phyloP scores from a whole-genome alignment of 2,113 vertebrate species.

The Pseudois nayaur region DNA sequence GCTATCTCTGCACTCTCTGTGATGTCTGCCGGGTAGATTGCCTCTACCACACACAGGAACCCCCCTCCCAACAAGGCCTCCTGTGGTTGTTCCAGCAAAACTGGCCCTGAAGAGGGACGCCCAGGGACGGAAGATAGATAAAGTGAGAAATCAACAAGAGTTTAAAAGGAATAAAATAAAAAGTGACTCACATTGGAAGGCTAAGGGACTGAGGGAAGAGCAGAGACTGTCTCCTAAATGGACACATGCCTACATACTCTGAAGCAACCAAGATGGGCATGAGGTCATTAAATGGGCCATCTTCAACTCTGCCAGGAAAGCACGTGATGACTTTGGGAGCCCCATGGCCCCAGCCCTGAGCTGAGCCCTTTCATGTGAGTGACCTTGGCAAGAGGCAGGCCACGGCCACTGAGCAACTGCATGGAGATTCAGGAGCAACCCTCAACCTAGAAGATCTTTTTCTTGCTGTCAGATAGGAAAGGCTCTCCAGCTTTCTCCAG shows the following conservation, averaged over 20 bases:
- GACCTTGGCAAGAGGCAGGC: not conserved
- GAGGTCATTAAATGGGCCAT: not conserved
- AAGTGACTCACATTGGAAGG: not conserved
- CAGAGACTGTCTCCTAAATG: not conserved
- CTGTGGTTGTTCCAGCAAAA: not conserved
- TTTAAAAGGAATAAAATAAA: not conserved
- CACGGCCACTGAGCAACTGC: not conserved
- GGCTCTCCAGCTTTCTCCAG: not conserved
- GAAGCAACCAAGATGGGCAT: not conserved
- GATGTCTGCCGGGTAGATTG: not conserved
- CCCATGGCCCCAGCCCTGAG: too few species aligned
- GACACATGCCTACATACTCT: fast-evolving
- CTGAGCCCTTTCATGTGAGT: fast-evolving
- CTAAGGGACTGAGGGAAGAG: not conserved
- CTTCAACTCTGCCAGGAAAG: not conserved
- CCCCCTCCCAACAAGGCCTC: not conserved
- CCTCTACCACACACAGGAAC: not conserved
- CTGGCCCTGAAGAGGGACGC: not conserved
- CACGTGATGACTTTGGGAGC: not conserved
- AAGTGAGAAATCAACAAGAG: not conserved
- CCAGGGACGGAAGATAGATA: not conserved
- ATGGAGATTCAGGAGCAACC: not conserved
- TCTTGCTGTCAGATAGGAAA: not conserved
- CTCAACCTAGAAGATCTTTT: not conserved
- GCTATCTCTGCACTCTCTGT: not conserved